A percentile compares a stretch with the other conserved stretches of the same genome.
phyloP scores from a whole-genome alignment of 2,113 vertebrate species.

The Copsychus sechellarum region DNA sequence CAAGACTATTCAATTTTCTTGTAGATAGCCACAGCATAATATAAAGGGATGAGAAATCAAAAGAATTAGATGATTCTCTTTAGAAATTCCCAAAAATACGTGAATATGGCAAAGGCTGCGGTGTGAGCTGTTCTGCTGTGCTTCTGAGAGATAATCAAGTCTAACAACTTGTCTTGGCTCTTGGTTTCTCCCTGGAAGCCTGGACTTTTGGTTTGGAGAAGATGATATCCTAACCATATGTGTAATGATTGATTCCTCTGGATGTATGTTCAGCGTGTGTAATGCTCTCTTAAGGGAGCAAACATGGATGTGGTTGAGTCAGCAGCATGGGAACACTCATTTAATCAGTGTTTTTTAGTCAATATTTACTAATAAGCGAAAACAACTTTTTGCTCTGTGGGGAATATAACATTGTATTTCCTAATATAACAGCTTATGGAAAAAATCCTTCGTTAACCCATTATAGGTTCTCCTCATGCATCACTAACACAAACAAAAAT shows the following conservation, averaged over 20 bases:
- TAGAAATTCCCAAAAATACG: neutral
- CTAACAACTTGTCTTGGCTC: neutral
- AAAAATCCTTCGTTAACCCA: neutral
- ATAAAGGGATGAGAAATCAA: neutral
- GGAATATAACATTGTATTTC: neutral
- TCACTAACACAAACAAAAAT: neutral
- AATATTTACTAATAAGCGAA: slow-evolving; percentile 36
- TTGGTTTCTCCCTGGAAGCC: neutral
- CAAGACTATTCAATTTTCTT: neutral
- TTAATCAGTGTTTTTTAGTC: slow-evolving; percentile 2
- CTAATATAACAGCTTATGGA: neutral
- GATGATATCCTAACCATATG: slow-evolving; percentile 44
- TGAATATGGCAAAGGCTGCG: neutral
- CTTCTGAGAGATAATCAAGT: neutral
- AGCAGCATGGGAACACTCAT: slow-evolving; percentile 7
- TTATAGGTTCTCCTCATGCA: neutral
- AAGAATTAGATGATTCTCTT: neutral
- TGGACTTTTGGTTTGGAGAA: neutral
- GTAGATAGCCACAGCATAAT: neutral
- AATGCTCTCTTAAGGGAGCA: slow-evolving; percentile 2
- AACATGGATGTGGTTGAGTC: neutral
- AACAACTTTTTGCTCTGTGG: neutral
- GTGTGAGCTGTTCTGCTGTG: neutral
- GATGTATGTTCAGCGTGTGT: neutral
- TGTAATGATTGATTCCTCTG: slow-evolving; percentile 26